A percentile compares a stretch with the other conserved stretches of the same genome.
Conservation (phyloP, 1,140 invertebrate genomes). For the Heliconius eleuchia region DNA sequence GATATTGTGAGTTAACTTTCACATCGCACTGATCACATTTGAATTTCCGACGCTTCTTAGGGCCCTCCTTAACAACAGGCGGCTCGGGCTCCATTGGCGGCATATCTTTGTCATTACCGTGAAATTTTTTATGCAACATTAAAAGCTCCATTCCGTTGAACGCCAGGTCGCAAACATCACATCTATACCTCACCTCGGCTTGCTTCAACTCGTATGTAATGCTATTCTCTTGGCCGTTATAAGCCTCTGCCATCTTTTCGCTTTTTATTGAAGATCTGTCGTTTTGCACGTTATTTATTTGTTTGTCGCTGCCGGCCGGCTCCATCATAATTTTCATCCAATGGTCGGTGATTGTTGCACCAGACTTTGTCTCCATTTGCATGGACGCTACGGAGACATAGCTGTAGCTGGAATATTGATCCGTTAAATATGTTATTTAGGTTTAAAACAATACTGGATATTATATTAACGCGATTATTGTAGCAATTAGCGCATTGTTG, state of each 20-base stretch:
- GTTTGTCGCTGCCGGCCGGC: conserved; percentile 68
- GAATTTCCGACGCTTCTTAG: conserved; percentile 71
- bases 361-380: conserved; percentile 75
- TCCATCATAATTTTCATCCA: conserved; percentile 80
- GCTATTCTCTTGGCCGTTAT: conserved; percentile 62
- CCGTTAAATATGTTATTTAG: conserved; percentile 47
- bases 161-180: conserved; percentile 70
- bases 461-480: conserved; percentile 42
- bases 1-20: conserved; percentile 76
- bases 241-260: conserved; percentile 75
- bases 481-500: conserved; percentile 71
- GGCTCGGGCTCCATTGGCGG: conserved; percentile 58
- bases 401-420: conserved; percentile 68
- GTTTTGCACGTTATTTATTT: conserved; percentile 49
- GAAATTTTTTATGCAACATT: conserved; percentile 74
- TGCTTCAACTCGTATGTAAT: conserved; percentile 60
- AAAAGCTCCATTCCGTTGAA: conserved; percentile 74
- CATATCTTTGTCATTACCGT: conserved; percentile 69
- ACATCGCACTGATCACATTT: conserved; percentile 76
- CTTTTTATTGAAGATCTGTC: conserved; percentile 69
- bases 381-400: conserved; percentile 64
- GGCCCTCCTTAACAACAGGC: conserved; percentile 53
- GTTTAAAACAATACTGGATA: conserved; percentile 51
- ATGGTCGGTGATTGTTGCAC: conserved; percentile 68
- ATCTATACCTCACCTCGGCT: conserved; percentile 58